Evolutionary conservation across 2,113 vertebrate species (phyloP), one percentile per base, ranked within the genome.

Genomic region (Rhinolophus ferrumequinum): DNA sequence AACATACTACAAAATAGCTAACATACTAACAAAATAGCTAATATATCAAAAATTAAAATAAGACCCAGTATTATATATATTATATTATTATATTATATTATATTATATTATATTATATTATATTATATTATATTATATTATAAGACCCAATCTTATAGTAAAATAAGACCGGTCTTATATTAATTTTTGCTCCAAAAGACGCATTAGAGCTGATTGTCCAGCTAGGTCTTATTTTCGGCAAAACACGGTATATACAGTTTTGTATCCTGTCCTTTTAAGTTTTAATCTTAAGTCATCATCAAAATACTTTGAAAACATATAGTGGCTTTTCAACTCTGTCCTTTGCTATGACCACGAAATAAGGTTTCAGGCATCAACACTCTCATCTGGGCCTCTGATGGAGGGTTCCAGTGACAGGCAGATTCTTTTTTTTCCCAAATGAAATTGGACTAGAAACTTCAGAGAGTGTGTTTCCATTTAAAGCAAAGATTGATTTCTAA

Each of bases 401-500:
- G 10, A 88, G 7, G 24, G 8, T 33, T 52, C 66, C 64, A 28
- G 38, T 60, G 22, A 88, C 9, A 88, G 9, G 58, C 2, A 50
- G 47, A 69, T 60, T 58, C 28, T 64, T 89, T 44, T 41, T 86
- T 52, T 70, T 86, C 62, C 18, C 28, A 82, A 77, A 70, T 35
- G 30, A 81, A 85, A 89, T 10, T 77, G 16, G 10, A 50, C 12
- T 24, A 64, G 73, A 81, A 64, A 76, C 54, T 58, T 26, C 35
- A 52, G 47, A 67, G 69, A 73, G 14, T 14, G 15, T 2, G 0
- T 73, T 66, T 58, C 47, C 70, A 28, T 35, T 67, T 88, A 80
- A 66, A 79, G 56, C 22, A 88, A 79, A 94, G 24, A 92, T 6
- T 62, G 56, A 90, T 80, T 95, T 92, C 70, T 80, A 73, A 72